Conservation (phyloP, 2,113 vertebrate species). For the Oncorhynchus keta region DNA sequence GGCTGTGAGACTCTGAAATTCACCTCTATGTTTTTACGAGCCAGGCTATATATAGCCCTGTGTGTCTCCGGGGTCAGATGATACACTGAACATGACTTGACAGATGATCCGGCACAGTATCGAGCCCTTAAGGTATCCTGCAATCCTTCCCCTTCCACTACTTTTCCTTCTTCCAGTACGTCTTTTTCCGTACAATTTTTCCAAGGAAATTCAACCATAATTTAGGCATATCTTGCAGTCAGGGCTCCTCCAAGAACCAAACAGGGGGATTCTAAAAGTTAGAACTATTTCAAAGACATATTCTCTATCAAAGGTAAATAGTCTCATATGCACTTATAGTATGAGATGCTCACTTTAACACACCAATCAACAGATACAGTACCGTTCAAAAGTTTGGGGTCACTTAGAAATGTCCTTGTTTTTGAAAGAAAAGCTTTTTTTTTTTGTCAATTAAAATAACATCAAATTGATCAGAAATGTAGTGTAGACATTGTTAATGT, state of each 20-base stretch:
- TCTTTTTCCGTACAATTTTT: not conserved
- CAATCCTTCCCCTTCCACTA: not conserved
- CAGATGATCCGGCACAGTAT: conserved; percentile 12
- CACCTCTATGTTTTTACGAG: conserved; percentile 28
- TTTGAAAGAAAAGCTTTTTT: no score
- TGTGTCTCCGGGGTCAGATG: conserved; percentile 1
- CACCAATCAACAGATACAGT: no score
- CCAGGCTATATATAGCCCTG: conserved; percentile 36
- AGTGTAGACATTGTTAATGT: no score
- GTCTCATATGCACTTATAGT: not conserved
- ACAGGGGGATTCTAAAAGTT: not conserved
- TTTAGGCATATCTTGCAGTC: no score
- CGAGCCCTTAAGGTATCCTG: conserved; percentile 10
- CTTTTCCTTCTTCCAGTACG: not conserved
- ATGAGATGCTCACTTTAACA: not conserved
- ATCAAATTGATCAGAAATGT: no score
- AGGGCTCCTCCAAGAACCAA: no score
- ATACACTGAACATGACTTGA: not conserved
- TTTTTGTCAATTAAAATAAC: no score
- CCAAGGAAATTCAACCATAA: not conserved
- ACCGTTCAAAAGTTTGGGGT: no score
- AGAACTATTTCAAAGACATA: not conserved
- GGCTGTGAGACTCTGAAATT: conserved; percentile 5
- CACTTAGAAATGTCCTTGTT: no score
- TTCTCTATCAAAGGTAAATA: not conserved